Evolutionary conservation across 2,797 vertebrate genomes (phyloP), one percentile per base, ranked within the genome.

Genomic region (Sebastes melanostomus): DNA sequence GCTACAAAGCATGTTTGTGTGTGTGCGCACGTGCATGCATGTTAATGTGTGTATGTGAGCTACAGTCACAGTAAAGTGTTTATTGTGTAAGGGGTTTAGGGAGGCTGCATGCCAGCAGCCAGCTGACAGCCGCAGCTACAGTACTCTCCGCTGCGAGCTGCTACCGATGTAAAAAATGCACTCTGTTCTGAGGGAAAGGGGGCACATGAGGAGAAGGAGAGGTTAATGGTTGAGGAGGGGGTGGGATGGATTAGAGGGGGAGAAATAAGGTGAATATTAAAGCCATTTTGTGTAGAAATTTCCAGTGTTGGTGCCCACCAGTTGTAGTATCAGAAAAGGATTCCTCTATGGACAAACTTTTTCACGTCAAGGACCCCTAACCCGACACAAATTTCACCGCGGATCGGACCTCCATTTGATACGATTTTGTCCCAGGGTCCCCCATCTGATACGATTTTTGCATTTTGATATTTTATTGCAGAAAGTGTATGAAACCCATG

Each of bases 21-120:
- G 56, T 76, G 56, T 76, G 36, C 9, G 66, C 29, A 55, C 12
- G n/a, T 75, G 62, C 30, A 32, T 74, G 60, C 34, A 66, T 69
- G 34, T 60, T 59, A 52, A 22, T 81, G 73, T 62, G 71, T 81
- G 66, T 30, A 30, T 66, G 67, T 68, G 29, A 87, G 79, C 66
- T 69, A 22, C 72, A 78, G 69, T 80, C 56, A 86, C 61, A 78
- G 72, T 58, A 79, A 70, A 80, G 85, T 84, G 71, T 91, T 80
- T 77, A 55, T 76, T 80, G 82, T 90, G 78, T 90, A 82, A 89
- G 83, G 72, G 86, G 59, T 90, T 92, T 88, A 86, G 38, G 22
- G 79, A 86, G 76, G 82, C 84, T 83, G 65, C 65, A 66, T 76
- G 81, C 83, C 80, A 91, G 66, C 80, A 54, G 79, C 78, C 87